Evolutionary conservation across 2,113 vertebrate species (phyloP).

Genomic region (Oreotrochilus melanogaster): DNA sequence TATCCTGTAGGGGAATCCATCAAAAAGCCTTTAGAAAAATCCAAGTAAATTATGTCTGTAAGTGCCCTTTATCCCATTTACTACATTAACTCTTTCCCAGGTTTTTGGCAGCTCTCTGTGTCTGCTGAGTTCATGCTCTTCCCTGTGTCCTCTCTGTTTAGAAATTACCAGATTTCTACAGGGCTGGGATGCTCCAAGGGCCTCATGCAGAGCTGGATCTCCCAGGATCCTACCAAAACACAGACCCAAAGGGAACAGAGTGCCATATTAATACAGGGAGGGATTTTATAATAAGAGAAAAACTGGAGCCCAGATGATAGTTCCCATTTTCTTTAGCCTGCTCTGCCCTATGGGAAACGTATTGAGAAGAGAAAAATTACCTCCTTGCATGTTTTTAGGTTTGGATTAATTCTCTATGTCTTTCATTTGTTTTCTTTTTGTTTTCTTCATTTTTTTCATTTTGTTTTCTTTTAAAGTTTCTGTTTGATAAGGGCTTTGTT

Average conservation of each 20-base stretch:
- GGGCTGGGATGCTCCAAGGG: neutral
- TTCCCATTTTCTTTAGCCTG: neutral
- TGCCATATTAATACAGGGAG: neutral
- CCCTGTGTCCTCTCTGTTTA: neutral
- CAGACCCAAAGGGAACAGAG: neutral
- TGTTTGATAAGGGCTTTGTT: neutral
- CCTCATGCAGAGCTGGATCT: neutral
- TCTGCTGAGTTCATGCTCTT: neutral
- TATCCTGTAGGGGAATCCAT: constrained; percentile 40
- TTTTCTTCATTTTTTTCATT: too few relatives aligned
- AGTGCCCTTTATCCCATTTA: constrained; percentile 16
- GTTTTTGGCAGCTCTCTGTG: neutral
- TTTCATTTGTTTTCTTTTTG: neutral
- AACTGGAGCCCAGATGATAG: neutral
- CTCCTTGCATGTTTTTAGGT: neutral
- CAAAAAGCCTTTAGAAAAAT: constrained; percentile 58
- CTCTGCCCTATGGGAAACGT: neutral
- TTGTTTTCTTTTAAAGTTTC: neutral
- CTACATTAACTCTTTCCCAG: constrained; percentile 57
- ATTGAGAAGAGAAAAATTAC: neutral
- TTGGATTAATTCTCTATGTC: neutral
- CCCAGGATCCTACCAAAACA: neutral
- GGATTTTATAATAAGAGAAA: neutral
- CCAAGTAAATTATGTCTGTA: constrained; percentile 57
- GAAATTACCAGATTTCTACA: neutral